Conservation (phyloP, 2,797 vertebrate species). For the Urocyon cinereoargenteus region DNA sequence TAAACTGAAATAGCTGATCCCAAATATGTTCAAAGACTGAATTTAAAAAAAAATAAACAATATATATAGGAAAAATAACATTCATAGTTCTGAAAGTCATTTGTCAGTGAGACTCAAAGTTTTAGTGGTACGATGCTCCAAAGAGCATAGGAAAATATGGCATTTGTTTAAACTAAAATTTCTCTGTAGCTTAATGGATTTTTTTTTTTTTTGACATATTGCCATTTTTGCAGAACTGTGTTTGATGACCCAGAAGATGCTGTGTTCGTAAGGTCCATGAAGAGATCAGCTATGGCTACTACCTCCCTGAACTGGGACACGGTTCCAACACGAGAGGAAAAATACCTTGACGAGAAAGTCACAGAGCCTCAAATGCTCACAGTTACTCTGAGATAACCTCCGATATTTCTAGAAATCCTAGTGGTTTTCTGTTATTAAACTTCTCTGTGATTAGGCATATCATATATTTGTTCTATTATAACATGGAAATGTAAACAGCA, state of each 20-base stretch:
- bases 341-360: constrained; percentile 65
- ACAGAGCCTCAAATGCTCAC: constrained; percentile 81
- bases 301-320: constrained; percentile 88
- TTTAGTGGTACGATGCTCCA: background rate
- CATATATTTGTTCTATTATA: background rate
- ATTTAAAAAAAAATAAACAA: constrained; percentile 48
- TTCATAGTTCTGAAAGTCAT: background rate
- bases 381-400: constrained; percentile 86
- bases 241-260: constrained; percentile 83
- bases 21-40: background rate
- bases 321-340: constrained; percentile 84
- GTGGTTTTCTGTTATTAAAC: constrained; percentile 24
- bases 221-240: constrained; percentile 79
- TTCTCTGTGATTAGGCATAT: background rate
- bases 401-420: background rate
- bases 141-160: background rate
- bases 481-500: background rate
- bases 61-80: background rate
- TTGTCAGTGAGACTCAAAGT: background rate
- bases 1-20: background rate
- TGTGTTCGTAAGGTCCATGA: constrained; percentile 79
- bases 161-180: constrained; percentile 3
- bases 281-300: constrained; percentile 86
- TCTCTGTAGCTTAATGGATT: background rate
- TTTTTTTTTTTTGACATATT: constrained; percentile 53